Evolutionary conservation across 2,888 invertebrate species (phyloP), one percentile per base, ranked within the genome.

Genomic region (Stictocephala bisonia): DNA sequence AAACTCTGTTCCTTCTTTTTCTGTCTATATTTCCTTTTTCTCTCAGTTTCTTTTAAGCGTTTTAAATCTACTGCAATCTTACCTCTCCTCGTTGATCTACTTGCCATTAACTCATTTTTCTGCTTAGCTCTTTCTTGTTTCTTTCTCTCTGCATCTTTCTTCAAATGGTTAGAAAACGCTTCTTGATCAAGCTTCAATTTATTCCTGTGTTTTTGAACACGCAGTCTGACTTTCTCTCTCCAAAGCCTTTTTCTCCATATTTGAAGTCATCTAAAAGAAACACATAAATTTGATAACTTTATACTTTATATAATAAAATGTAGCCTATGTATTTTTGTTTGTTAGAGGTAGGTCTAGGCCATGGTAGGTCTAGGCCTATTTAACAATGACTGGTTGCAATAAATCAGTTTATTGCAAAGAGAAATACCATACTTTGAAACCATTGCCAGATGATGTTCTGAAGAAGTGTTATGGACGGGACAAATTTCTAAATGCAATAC

Each of bases 61-160:
- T 64, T 64, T 35, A 64, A 40, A 29, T 60, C 60, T 31, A 60
- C 20, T 60, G 31, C 60, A n/a, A 35, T 60, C 60, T 60, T 60
- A 60, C 60, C 60, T 60, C 60, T 31, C 22, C 29, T 60, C 35
- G 60, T 60, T 60, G 60, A 60, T 60, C 60, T 60, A 60, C 60
- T 31, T 60, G 60, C 18, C 35, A 60, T 60, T 31, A 60, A 60
- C 60, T 60, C 60, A 18, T 60, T 60, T 60, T 60, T 60, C 60
- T 31, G 13, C 60, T 64, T 40, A 26, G 64, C 64, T 40, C 64
- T 64, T 64, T 64, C 20, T 64, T 64, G 64, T 64, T 64, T 64
- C 64, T 64, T 64, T 64, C 64, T 64, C 64, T 64, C 64, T 64
- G 41, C 64, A 64, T 64, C 64, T 64, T 40, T 44, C 64, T 64